Conservation (phyloP, 2,113 vertebrate genomes). For the Odontophorus gujanensis region DNA sequence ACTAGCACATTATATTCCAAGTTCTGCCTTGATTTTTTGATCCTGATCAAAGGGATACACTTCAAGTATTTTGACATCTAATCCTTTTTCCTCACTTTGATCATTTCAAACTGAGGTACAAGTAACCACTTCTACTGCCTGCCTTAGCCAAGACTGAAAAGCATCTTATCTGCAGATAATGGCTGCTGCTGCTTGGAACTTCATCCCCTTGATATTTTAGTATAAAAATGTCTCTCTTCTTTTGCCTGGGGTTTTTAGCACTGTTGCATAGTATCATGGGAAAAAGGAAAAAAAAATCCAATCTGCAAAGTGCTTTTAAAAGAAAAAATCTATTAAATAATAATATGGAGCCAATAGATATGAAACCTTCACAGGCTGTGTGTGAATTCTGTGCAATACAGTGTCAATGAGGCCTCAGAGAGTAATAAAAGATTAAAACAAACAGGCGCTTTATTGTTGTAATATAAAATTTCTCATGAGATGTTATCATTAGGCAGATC, state of each 20-base stretch:
- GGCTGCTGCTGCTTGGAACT: not conserved
- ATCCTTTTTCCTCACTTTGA: constrained; percentile 47
- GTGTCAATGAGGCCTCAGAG: not conserved
- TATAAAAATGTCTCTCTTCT: not conserved
- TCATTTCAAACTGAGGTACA: constrained; percentile 27
- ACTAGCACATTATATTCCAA: constrained; percentile 30
- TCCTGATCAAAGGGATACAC: constrained; percentile 34
- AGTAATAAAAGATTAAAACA: constrained; percentile 37
- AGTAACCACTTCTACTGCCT: constrained; percentile 30
- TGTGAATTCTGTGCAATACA: not conserved
- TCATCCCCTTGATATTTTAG: not conserved
- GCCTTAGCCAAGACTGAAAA: constrained; percentile 36
- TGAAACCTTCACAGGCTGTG: not conserved
- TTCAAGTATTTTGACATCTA: constrained; percentile 37
- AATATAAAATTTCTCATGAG: constrained; percentile 44
- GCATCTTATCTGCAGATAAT: constrained; percentile 17
- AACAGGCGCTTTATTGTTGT: constrained; percentile 6
- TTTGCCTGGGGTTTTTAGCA: not conserved
- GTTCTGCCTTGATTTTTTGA: constrained; percentile 62
- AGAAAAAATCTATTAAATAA: not conserved
- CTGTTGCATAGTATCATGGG: not conserved
- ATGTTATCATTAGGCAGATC: constrained; percentile 54
- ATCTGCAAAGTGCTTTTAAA: not conserved
- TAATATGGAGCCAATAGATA: not conserved
- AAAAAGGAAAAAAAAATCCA: not conserved